Conservation (phyloP, 2,797 vertebrate genomes). For the Pelochelys cantorii region DNA sequence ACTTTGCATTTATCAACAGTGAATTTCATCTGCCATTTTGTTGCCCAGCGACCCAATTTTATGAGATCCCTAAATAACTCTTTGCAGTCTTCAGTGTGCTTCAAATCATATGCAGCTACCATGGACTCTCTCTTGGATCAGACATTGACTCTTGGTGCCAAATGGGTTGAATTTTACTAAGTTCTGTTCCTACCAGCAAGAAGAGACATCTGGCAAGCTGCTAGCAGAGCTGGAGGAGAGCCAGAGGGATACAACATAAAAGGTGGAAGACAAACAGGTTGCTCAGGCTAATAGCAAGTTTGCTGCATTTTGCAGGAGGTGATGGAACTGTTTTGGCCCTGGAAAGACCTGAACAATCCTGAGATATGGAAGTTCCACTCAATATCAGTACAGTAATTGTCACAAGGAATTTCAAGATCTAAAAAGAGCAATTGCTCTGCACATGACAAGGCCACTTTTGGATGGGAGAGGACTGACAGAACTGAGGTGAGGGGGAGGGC, state of each 20-base stretch:
- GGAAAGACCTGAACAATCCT: background rate
- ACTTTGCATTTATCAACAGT: too few species aligned
- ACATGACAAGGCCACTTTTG: background rate
- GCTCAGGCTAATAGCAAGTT: background rate
- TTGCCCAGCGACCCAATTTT: too few species aligned
- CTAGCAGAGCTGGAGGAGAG: background rate
- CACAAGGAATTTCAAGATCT: background rate
- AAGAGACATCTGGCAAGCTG: background rate
- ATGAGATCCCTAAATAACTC: too few species aligned
- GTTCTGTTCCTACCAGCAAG: background rate
- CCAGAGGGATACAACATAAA: background rate
- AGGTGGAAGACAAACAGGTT: background rate
- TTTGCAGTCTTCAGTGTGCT: accelerated
- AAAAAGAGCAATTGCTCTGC: background rate
- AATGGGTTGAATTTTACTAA: background rate
- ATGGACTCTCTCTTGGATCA: background rate
- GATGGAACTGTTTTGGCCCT: background rate
- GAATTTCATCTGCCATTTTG: too few species aligned
- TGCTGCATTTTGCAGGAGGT: background rate
- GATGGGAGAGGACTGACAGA: too few species aligned
- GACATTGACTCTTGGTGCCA: background rate
- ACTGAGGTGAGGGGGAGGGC: too few species aligned
- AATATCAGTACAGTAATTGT: background rate
- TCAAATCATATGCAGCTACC: accelerated
- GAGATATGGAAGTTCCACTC: background rate